phyloP scores from a whole-genome alignment of 2,113 vertebrate genomes.

The Poicephalus gulielmi region DNA sequence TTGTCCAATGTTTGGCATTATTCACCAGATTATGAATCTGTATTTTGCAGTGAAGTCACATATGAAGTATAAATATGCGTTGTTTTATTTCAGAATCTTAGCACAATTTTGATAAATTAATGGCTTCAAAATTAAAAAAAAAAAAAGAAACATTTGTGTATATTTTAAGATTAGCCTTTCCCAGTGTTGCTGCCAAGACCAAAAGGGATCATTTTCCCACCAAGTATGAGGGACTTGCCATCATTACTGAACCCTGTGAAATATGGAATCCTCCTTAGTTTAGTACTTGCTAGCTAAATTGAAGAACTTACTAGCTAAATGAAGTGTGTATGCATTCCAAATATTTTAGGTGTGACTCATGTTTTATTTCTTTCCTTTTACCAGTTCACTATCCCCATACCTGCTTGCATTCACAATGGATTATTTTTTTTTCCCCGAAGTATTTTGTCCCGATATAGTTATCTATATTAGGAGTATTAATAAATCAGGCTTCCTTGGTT shows the following conservation, averaged over 20 bases:
- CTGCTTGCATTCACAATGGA: neutral
- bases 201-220: neutral
- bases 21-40: neutral
- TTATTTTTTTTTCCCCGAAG: rapidly evolving
- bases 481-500: neutral
- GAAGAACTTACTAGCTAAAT: neutral
- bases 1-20: neutral
- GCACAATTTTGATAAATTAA: neutral
- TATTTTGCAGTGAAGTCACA: neutral
- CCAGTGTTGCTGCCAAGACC: neutral
- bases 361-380: neutral
- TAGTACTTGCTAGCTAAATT: neutral
- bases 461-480: neutral
- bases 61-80: neutral
- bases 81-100: neutral
- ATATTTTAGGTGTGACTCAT: neutral
- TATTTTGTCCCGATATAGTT: neutral
- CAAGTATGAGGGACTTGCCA: neutral
- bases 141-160: neutral
- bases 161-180: neutral
- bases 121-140: neutral
- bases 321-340: neutral
- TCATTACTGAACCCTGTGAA: neutral
- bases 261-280: neutral
- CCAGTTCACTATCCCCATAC: neutral